These are phyloP conservation scores for Python bivittatus DNA, from an alignment of 2,113 vertebrate species.

Conservation along the genomic window DNA sequence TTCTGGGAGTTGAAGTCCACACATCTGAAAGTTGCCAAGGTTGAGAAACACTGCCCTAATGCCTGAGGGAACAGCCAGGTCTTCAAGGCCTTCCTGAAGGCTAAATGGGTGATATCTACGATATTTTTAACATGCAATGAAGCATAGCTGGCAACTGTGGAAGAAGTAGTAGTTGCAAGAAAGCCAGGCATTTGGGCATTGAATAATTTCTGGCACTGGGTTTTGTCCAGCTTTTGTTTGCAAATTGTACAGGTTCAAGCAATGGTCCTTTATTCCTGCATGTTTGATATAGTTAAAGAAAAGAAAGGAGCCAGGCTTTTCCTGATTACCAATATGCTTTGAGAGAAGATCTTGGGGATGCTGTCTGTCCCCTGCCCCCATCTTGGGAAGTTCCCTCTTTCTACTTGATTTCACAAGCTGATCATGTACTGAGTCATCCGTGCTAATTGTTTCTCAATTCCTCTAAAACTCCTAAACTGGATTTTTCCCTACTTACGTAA, in stretches of 20 bases:
- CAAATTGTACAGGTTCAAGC: background rate
- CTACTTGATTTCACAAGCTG: background rate
- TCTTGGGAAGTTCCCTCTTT: background rate
- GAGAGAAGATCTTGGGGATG: background rate
- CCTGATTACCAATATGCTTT: background rate
- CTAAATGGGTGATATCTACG: background rate
- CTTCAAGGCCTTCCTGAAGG: background rate
- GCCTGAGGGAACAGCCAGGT: background rate
- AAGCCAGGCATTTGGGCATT: background rate
- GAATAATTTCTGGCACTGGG: background rate
- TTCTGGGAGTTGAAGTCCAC: too few species aligned
- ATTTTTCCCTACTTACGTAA: background rate
- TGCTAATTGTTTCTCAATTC: background rate
- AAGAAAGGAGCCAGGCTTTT: background rate
- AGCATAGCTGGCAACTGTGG: background rate
- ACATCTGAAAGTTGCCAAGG: too few species aligned
- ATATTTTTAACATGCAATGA: background rate
- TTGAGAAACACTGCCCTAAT: too few species aligned
- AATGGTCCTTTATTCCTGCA: background rate
- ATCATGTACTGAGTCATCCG: background rate
- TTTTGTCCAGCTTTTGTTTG: background rate
- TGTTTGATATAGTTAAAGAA: background rate
- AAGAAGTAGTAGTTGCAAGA: background rate
- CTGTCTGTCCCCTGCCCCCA: background rate
- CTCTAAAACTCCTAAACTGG: background rate